Evolutionary conservation across 2,888 invertebrate genomes (phyloP), one percentile per base, ranked within the genome.

Genomic region (Platypus cylindrus): DNA sequence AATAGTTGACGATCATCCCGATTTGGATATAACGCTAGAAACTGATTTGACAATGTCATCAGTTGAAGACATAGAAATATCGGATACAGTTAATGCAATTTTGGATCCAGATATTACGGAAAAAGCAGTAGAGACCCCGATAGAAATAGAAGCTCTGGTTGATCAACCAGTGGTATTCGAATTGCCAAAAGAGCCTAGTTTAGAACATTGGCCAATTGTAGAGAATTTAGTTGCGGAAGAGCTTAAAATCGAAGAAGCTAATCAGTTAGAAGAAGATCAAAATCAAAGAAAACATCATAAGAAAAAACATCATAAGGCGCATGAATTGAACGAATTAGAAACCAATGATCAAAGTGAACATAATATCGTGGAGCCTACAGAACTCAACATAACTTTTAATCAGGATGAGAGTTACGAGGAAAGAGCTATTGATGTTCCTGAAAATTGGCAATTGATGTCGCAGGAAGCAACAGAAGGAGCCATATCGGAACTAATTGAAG

Each of bases 131-230:
- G 15, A 26, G 18, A 16, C 29, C 30, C 14, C 28, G 31, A 26
- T 25, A 13, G 30, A 30, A 27, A 45, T 53, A 31, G 45, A 48
- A 15, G 35, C 49, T 22, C 25, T 54, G 26, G 52, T 56, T 40
- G 54, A 55, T 38, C 46, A 51, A 22, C 48, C 52, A 38, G 43
- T 47, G 8, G 43, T 53, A 22, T 47, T 50, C 18, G 53, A 51
- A 30, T 36, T 34, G 17, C 36, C 44, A 32, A 29, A 38, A 15
- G 23, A 28, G 28, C 30, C 18, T 8, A 25, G 15, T 9, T 26
- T 41, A 31, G 30, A 39, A 22, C 33, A 31, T 17, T 40, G 35
- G 40, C 36, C 41, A 4, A 40, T 34, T 24, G 20, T 40, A n/a
- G 40, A 37, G 34, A 22, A 34, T 13, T 23, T 37, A 15, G 29